Percentiles rank a stretch among this genome's conserved stretches.
Evolutionary conservation across 2,888 invertebrate species (phyloP).

Genomic region (Epinotia ramella): DNA sequence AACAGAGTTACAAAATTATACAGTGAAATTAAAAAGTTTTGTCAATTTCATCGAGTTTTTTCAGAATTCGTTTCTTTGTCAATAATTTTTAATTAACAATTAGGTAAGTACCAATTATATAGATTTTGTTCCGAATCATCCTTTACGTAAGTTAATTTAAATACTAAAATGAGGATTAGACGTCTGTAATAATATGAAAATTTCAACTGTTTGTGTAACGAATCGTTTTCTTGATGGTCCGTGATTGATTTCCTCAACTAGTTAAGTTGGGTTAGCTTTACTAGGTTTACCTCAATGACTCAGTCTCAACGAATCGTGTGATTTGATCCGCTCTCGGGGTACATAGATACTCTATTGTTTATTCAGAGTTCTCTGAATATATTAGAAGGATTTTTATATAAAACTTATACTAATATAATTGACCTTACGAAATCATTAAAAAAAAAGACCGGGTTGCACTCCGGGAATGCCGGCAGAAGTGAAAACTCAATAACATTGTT

Average conservation of each 20-base stretch:
- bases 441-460: too few relatives aligned
- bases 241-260: constrained; percentile 32
- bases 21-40: neutral
- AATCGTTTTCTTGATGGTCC: constrained; percentile 24
- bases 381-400: neutral
- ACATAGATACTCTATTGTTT: neutral
- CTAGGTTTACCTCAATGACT: constrained; percentile 40
- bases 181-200: constrained; percentile 5
- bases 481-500: too few relatives aligned
- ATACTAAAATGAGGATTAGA: neutral
- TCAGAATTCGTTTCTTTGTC: too few relatives aligned
- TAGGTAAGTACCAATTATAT: too few relatives aligned
- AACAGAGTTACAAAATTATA: neutral
- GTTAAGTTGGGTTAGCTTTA: constrained; percentile 12
- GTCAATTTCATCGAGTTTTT: neutral
- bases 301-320: constrained; percentile 14
- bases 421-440: too few relatives aligned
- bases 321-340: neutral
- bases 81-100: neutral
- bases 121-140: neutral
- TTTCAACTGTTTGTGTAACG: constrained; percentile 9
- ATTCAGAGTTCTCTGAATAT: neutral
- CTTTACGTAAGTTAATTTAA: neutral
- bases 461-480: too few relatives aligned
- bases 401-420: neutral